Evolutionary conservation across 1,140 invertebrate genomes (phyloP).

Genomic region (Glossosoma conforme): DNA sequence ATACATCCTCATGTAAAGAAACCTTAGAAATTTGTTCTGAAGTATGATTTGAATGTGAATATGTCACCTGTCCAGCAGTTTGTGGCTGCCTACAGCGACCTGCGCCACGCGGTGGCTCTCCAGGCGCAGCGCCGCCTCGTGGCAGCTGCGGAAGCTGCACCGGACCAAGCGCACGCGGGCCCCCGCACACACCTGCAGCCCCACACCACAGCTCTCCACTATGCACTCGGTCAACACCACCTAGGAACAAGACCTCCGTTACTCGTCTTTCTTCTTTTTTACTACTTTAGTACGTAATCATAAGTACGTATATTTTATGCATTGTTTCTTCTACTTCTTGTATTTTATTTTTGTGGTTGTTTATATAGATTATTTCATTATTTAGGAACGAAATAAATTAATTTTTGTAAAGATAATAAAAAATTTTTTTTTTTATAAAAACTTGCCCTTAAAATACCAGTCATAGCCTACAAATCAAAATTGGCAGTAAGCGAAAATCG

Average conservation of each 20-base stretch:
- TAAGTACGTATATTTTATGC: neutral
- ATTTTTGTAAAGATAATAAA: neutral
- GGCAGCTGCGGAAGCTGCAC: conserved; percentile 15
- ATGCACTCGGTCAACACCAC: conserved; percentile 20
- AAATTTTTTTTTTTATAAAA: too few species aligned
- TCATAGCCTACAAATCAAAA: neutral
- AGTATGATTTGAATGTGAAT: neutral
- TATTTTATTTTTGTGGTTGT: neutral
- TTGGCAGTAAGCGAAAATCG: neutral
- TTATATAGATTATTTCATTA: neutral
- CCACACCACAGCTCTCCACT: conserved; percentile 19
- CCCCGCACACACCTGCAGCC: conserved; percentile 18
- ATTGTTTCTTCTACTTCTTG: too few species aligned
- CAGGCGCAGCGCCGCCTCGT: conserved; percentile 21
- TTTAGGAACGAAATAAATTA: neutral
- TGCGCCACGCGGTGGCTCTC: conserved; percentile 7
- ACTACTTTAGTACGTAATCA: neutral
- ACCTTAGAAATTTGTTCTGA: too few species aligned
- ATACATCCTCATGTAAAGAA: too few species aligned
- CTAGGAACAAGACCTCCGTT: conserved; percentile 9
- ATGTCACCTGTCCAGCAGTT: conserved; percentile 15
- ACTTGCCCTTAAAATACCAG: too few species aligned
- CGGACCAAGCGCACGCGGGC: conserved; percentile 8
- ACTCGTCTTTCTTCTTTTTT: neutral
- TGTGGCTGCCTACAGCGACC: conserved; percentile 7